Base-by-base conservation (phyloP, 2,888 invertebrate species). In the Phytoseiulus persimilis region DNA sequence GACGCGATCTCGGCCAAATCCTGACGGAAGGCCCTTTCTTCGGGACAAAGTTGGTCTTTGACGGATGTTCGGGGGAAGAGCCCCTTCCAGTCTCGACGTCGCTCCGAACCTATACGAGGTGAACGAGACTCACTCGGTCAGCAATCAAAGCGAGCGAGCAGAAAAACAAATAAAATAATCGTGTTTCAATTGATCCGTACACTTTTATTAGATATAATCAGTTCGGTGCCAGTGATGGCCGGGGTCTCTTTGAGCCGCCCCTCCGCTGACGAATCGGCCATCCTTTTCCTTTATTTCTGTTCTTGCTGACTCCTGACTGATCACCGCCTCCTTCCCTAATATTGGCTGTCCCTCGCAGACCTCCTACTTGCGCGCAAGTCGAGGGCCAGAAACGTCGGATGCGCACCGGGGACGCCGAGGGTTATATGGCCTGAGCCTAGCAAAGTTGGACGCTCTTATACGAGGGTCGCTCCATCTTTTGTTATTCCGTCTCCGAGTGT, bases 241-340 rank as follows among this genome's bases (percentile, higher is more conserved):
- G 31, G 87, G 33, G 45, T 31, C 33, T 11, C 45, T 87, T 31
- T 87, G 87, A 39, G 32, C 87, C 32, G 84, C 84, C 32, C 32
- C 33, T 32, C 2, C 28, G 84, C 32, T 32, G 84, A 32, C 33
- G 84, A 32, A 32, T 32, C 84, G 32, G 5, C 32, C 84, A 84
- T 84, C 33, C 32, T 33, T 33, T 87, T 33, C 39, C 45, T 87
- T 32, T 32, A 87, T 45, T 45, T n/a, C 87, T 32, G 87, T 84
- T 84, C 39, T 33, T n/a, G 87, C 33, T 87, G 33, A 87, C 87
- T 87, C 45, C 87, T 87, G 87, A 87, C 32, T 9, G 87, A 87
- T 87, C 87, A 87, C 87, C 32, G 39, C 87, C 33, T 31, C 33
- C 84, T 84, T 32, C 84, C n/a, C 84, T 31, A 83, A n/a, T 87